Conservation (phyloP, 1,140 invertebrate genomes). For the Potamilus streckersoni region DNA sequence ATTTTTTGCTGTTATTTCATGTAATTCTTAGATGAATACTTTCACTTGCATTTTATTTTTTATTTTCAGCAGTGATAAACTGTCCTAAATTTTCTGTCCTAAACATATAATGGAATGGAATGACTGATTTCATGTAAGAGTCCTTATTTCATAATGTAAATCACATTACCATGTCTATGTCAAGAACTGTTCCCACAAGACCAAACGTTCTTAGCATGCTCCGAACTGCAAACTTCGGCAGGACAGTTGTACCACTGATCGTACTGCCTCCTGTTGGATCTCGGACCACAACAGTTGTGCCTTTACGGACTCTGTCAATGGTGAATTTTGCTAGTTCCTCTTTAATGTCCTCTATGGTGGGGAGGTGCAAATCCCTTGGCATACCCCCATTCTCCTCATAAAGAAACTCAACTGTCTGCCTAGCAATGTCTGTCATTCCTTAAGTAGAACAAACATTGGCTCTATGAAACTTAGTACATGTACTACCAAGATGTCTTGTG, state of each 20-base stretch:
- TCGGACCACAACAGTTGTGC: slow-evolving; percentile 64
- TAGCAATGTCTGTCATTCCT: slow-evolving; percentile 69
- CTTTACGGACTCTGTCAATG: slow-evolving; percentile 65
- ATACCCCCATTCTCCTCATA: slow-evolving; percentile 70
- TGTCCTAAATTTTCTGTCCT: too few species aligned
- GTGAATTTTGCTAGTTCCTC: slow-evolving; percentile 67
- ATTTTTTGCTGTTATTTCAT: too few species aligned
- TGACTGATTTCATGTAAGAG: neutral
- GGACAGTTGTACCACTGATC: slow-evolving; percentile 43
- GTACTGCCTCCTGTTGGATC: slow-evolving; percentile 41
- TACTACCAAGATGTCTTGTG: neutral
- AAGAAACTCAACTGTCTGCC: slow-evolving; percentile 69
- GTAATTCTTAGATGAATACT: too few species aligned
- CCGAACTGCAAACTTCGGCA: slow-evolving; percentile 66
- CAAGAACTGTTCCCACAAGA: slow-evolving; percentile 66
- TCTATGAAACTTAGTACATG: neutral
- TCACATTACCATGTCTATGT: slow-evolving; percentile 61
- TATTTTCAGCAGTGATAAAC: too few species aligned
- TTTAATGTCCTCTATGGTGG: slow-evolving; percentile 68
- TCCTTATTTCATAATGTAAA: neutral
- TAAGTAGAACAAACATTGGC: neutral
- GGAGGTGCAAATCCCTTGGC: slow-evolving; percentile 67
- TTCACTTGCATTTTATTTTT: too few species aligned
- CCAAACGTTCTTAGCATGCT: slow-evolving; percentile 68
- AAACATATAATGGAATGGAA: too few species aligned